Base-by-base conservation (phyloP, 2,113 vertebrate genomes). In the Ammodytes dubius region DNA sequence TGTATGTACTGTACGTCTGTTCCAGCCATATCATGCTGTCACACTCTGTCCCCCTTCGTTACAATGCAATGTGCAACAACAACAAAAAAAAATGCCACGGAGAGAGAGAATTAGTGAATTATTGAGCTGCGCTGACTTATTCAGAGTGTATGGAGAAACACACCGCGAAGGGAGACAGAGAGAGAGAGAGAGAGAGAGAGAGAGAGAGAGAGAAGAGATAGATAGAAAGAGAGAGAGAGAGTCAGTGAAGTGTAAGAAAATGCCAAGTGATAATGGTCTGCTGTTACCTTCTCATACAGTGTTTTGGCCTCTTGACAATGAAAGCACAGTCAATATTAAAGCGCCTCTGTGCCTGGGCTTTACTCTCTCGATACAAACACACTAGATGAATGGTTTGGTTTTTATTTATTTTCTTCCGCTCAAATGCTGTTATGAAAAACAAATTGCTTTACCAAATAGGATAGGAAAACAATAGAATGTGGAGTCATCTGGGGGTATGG, bases 71-170 rank as follows among this genome's bases (percentile, higher is more conserved):
- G 69, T 71, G 73, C 61, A 27, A 27, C 27, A 27, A 27, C 27
- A 27, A 27, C 27, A 27, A 27, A 27, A 27, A 27, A 27, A 27
- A 27, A 27, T 27, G 27, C 63, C 86, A 63, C 7, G 45, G 58
- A 0, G 39, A 57, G 73, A 79, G 70, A 74, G 77, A 77, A 88
- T 69, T 68, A 59, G 84, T 90, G 88, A 93, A 93, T 91, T 89
- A 93, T 92, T 90, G 83, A 94, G 79, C 50, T 27, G 56, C 35
- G 82, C 86, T 87, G 81, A 89, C 81, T 85, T 90, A 88, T 91
- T 89, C 90, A 90, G 77, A 74, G 65, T 81, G 83, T 77, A 80
- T 27, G 27, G 27, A 27, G 81, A 86, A 86, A 88, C 70, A 78
- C 58, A 81, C 68, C 52, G 15, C 68, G n/a, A 7, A 71, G 43